Conservation (phyloP, 2,113 vertebrate species). For the Pachycephala philippinensis region DNA sequence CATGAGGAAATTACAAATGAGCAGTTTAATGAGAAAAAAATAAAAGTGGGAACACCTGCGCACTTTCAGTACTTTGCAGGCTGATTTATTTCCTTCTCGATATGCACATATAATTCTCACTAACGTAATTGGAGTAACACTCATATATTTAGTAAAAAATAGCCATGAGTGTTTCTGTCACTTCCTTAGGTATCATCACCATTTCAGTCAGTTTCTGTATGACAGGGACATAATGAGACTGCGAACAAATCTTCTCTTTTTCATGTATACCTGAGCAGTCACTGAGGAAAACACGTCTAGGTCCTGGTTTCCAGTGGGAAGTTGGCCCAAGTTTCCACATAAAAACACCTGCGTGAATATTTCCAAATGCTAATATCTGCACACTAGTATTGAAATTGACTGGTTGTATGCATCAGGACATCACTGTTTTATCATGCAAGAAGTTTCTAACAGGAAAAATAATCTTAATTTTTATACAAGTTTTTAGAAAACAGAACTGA, state of each 20-base stretch:
- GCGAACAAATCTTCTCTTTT: not conserved
- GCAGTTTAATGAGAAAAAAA: slow-evolving; percentile 5
- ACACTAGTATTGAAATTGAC: not conserved
- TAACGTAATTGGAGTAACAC: not conserved
- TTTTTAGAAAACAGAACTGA: not conserved
- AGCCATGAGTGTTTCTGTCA: not conserved
- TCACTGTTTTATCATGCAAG: not conserved
- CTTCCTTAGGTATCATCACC: not conserved
- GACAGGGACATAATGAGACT: not conserved
- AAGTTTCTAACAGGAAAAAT: not conserved
- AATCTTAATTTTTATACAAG: not conserved
- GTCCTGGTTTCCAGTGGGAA: not conserved
- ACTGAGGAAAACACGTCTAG: not conserved
- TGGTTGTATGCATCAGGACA: not conserved
- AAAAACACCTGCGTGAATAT: not conserved
- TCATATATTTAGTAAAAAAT: slow-evolving; percentile 2
- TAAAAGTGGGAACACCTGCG: not conserved
- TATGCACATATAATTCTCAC: not conserved
- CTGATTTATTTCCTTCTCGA: slow-evolving; percentile 9
- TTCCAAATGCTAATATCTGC: not conserved
- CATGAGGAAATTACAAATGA: not conserved
- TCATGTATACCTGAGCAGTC: not conserved
- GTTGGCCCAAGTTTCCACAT: not conserved
- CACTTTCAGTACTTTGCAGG: not conserved
- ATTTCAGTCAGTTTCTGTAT: not conserved